phyloP scores from a whole-genome alignment of 2,113 vertebrate species.

The Scytalopus superciliaris region DNA sequence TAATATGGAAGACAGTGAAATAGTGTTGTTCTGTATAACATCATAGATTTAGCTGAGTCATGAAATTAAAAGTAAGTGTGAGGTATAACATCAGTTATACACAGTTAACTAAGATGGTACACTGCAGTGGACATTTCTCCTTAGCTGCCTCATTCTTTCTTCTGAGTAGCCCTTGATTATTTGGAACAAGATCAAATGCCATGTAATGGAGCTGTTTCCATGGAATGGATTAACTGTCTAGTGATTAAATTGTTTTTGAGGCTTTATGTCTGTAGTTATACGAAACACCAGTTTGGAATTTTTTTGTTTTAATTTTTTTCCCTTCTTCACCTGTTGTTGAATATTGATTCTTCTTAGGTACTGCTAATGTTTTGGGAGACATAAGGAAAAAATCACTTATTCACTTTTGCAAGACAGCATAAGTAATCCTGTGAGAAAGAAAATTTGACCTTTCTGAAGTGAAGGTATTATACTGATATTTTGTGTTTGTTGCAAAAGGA shows the following conservation, averaged over 20 bases:
- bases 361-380: not conserved
- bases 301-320: not conserved
- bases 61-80: not conserved
- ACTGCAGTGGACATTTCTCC: not conserved
- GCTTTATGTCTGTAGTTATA: not conserved
- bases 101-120: not conserved
- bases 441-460: not conserved
- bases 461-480: not conserved
- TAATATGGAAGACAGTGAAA: not conserved
- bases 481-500: not conserved
- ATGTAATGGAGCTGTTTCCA: not conserved
- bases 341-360: not conserved
- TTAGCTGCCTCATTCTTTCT: not conserved
- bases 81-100: not conserved
- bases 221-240: not conserved
- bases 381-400: not conserved
- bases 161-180: not conserved
- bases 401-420: not conserved
- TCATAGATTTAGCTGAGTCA: not conserved
- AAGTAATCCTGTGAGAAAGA: not conserved
- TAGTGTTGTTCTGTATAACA: not conserved
- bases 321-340: not conserved
- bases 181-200: not conserved
- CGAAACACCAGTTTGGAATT: not conserved
- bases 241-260: not conserved